Evolutionary conservation across 2,797 vertebrate species (phyloP), one percentile per base, ranked within the genome.

Genomic region (Microchirus variegatus): DNA sequence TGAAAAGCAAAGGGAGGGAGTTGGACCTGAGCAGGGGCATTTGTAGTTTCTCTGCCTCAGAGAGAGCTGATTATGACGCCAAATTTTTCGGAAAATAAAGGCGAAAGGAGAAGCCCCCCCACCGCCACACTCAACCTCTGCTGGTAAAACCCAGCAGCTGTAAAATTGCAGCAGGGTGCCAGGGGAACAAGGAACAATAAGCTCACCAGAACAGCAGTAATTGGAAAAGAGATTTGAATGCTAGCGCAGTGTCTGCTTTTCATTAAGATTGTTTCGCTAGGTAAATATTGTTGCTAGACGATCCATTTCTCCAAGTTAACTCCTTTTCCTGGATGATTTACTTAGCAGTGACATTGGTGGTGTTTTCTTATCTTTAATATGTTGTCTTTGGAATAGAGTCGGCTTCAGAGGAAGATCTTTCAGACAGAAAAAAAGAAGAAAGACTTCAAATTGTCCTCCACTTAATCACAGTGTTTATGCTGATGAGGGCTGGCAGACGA

Each of bases 141-240:
- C 72, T 83, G 77, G 70, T 84, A 78, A 89, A 87, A 68, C 68
- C 58, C 68, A 87, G 75, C 81, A 85, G 88, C 83, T 89, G 79
- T 86, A 89, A 88, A 89, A 85, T 46, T 80, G 70, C 78, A 84
- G 80, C 73, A 51, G 53, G 79, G 78, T 79, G 87, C 81, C 89
- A 80, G 59, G 71, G 69, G 70, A 86, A 67, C 72, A 63, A 72
- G 70, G 73, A 91, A 85, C 77, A 86, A 92, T 84, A 84, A 62
- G 72, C 75, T 78, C 69, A 77, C 45, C 63, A 86, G 60, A 85
- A 79, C 65, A 74, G 83, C 75, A 84, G 84, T 88, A 89, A 91
- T 71, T 83, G 78, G 77, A 54, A 72, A 22, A 80, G 81, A 78
- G 76, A 90, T 75, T 70, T 73, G 65, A 82, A 81, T 62, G 77